These are phyloP conservation scores for Murina feae DNA, from an alignment of 2,113 vertebrate genomes.

Conservation along the genomic window DNA sequence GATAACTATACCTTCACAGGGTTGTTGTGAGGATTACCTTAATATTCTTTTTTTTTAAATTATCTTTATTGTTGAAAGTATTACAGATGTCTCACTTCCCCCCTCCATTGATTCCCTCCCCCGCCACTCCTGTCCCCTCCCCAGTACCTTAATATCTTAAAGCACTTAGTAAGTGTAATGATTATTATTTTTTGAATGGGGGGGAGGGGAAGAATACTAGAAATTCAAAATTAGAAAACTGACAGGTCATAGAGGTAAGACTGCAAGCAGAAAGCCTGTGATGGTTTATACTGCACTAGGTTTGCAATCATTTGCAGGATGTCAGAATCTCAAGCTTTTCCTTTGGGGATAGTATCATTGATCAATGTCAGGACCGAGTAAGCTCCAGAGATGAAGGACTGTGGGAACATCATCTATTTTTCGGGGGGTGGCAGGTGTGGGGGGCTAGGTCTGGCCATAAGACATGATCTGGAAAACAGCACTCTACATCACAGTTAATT, in stretches of 20 bases:
- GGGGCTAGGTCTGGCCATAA: background rate
- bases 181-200: constrained; percentile 1
- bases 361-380: background rate
- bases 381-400: background rate
- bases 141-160: background rate
- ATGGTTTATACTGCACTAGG: background rate
- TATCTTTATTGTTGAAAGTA: too few species aligned
- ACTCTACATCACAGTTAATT: background rate
- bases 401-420: background rate
- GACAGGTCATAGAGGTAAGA: background rate
- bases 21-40: background rate
- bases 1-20: background rate
- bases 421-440: background rate
- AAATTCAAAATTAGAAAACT: background rate
- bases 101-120: too few species aligned
- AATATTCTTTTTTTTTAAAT: background rate
- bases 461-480: background rate
- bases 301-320: background rate
- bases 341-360: background rate
- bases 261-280: background rate
- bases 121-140: too few species aligned
- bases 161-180: background rate
- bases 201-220: background rate
- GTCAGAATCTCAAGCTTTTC: background rate
- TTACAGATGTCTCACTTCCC: too few species aligned